Evolutionary conservation across 1,140 invertebrate species (phyloP), one percentile per base, ranked within the genome.

Genomic region (Nomia melanderi): DNA sequence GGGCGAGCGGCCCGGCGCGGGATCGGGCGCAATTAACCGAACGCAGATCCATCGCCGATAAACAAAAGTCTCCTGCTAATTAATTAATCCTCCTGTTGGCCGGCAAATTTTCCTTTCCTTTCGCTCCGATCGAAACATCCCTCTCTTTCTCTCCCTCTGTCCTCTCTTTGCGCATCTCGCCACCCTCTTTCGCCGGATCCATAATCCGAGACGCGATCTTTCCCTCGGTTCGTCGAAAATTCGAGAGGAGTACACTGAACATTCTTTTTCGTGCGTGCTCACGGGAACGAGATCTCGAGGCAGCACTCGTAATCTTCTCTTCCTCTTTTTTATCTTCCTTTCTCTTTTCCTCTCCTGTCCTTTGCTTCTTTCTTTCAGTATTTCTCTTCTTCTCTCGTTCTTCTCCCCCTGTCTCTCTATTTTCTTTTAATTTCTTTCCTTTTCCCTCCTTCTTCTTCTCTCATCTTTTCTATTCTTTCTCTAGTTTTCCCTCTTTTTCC

Each of bases 161-260:
- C n/a, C n/a, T n/a, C n/a, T n/a, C n/a, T n/a, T n/a, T n/a, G n/a
- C n/a, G n/a, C n/a, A n/a, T n/a, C n/a, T n/a, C n/a, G n/a, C n/a
- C n/a, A n/a, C n/a, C n/a, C n/a, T n/a, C n/a, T n/a, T n/a, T n/a
- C n/a, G n/a, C n/a, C n/a, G n/a, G n/a, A n/a, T n/a, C n/a, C n/a
- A n/a, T n/a, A n/a, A n/a, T n/a, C n/a, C n/a, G n/a, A n/a, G n/a
- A n/a, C n/a, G n/a, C n/a, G n/a, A n/a, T n/a, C 29, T 44, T 44
- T 29, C 20, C 25, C 17, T 25, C 41, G 47, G 62, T 31, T 74
- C 81, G 81, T 81, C 75, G 81, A 82, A 81, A 81, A 82, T 47
- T 66, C 78, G 44, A 5, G 66, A 27, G 29, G 14, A 33, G n/a
- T n/a, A n/a, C 33, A 33, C 59, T 25, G 67, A 69, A 57, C 69